Conservation (phyloP, 2,113 vertebrate species). For the Corvus cornix region DNA sequence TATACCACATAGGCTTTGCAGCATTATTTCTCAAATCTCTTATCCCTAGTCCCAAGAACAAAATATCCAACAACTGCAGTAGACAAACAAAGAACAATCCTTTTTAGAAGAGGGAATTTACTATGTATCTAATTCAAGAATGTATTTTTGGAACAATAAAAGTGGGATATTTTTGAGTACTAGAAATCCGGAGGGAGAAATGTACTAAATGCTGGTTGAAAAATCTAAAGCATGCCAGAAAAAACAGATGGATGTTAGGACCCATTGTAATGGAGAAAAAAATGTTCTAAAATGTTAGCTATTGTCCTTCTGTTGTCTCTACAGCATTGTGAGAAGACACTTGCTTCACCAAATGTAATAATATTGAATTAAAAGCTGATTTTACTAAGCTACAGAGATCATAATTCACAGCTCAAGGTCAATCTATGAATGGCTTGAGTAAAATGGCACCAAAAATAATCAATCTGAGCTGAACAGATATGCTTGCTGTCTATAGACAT, state of each 20-base stretch:
- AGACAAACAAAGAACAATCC: background rate
- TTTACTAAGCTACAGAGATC: background rate
- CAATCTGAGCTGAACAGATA: background rate
- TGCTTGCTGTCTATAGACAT: background rate
- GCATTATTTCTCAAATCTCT: background rate
- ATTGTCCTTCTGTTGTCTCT: slow-evolving; percentile 16
- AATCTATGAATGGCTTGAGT: background rate
- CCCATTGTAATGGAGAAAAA: slow-evolving; percentile 16
- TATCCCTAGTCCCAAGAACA: background rate
- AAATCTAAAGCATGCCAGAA: slow-evolving; percentile 11
- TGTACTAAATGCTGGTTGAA: background rate
- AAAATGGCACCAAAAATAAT: background rate
- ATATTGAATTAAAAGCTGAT: background rate
- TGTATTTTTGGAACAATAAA: slow-evolving; percentile 20
- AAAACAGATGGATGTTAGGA: slow-evolving; percentile 37
- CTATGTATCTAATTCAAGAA: background rate
- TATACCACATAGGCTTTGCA: background rate
- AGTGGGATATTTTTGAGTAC: background rate
- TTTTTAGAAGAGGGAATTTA: background rate
- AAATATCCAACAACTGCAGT: background rate
- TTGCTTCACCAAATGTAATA: background rate
- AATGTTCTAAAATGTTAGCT: background rate
- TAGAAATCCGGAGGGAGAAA: slow-evolving; percentile 13
- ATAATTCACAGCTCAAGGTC: background rate
- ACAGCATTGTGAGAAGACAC: background rate